Evolutionary conservation across 1,140 invertebrate genomes (phyloP).

Genomic region (Marisa cornuarietis): DNA sequence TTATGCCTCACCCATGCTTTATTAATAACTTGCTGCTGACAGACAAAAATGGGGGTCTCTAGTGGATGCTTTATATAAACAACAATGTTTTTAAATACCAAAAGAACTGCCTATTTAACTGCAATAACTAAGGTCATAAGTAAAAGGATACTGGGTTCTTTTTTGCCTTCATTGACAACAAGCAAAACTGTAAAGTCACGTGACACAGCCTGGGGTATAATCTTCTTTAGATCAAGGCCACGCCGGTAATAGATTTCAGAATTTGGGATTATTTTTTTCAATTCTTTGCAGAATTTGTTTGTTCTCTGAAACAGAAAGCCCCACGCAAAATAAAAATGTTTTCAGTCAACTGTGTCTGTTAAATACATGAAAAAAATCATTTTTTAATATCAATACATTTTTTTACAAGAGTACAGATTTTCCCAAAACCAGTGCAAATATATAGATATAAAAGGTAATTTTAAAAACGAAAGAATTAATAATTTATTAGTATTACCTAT

Average conservation of each 20-base stretch:
- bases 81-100: no score
- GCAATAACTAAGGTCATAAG: neutral
- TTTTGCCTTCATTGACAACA: constrained; percentile 92
- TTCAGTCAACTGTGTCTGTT: neutral
- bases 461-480: no score
- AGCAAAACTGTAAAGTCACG: constrained; percentile 89
- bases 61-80: no score
- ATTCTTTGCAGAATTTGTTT: constrained; percentile 90
- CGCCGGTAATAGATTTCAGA: constrained; percentile 81
- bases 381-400: neutral
- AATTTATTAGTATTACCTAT: no score
- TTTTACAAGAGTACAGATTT: neutral
- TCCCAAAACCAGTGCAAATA: no score
- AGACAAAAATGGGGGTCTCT: no score
- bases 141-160: constrained; percentile 79
- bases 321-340: neutral
- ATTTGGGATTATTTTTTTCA: constrained; percentile 91
- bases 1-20: no score
- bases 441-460: no score
- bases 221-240: constrained; percentile 90
- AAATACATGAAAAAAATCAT: neutral
- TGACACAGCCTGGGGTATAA: constrained; percentile 82
- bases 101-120: neutral
- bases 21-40: no score
- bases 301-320: constrained; percentile 74